A percentile compares a stretch with the other conserved stretches of the same genome.
phyloP scores from a whole-genome alignment of 2,888 invertebrate genomes.

The Hypercompe scribonia region DNA sequence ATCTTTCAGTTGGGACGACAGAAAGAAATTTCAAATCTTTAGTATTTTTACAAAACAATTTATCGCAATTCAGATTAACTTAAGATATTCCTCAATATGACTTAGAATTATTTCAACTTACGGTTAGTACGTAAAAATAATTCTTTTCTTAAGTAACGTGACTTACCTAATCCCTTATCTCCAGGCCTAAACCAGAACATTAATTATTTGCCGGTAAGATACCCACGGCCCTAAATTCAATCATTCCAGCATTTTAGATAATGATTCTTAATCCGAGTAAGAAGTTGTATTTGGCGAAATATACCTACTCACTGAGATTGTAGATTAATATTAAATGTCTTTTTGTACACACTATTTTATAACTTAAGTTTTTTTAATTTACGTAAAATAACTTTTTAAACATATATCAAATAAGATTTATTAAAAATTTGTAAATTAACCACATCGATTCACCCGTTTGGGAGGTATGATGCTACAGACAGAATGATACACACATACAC shows the following conservation, averaged over 20 bases:
- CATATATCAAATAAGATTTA: no score
- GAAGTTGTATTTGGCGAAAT: neutral
- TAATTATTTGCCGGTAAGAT: slow-evolving; percentile 13
- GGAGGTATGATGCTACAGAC: no score
- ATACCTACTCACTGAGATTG: neutral
- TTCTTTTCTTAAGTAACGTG: neutral
- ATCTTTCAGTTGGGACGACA: no score
- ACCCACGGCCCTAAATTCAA: slow-evolving; percentile 6
- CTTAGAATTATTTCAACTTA: neutral
- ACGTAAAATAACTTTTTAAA: no score
- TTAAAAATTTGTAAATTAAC: no score
- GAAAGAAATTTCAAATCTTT: no score
- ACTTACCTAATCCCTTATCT: neutral
- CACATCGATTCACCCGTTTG: no score
- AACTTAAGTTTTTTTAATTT: no score
- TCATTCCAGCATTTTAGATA: slow-evolving; percentile 9
- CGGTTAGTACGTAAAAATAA: no score
- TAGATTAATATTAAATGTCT: no score
- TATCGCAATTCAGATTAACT: neutral
- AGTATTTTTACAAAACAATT: neutral
- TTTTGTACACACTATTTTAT: no score
- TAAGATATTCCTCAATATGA: neutral
- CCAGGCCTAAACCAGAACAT: slow-evolving; percentile 5
- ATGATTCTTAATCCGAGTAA: neutral
- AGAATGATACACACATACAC: no score